Percentiles rank a stretch among this genome's conserved stretches.
Conservation (phyloP, 2,888 invertebrate species). For the Euphydryas editha region DNA sequence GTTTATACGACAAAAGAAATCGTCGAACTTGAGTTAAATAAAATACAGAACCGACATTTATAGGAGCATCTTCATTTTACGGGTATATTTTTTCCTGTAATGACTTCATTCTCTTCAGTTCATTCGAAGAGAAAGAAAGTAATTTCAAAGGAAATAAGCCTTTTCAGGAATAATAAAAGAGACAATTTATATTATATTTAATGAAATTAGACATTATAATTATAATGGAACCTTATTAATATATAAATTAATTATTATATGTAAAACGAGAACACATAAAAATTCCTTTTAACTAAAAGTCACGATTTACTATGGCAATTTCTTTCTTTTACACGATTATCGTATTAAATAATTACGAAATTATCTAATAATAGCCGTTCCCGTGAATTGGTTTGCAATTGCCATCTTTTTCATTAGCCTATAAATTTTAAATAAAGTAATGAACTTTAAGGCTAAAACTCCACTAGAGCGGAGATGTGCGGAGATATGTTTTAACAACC, state of each 20-base stretch:
- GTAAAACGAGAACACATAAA: slow-evolving; percentile 11
- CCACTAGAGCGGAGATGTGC: too few species aligned
- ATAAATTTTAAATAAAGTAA: too few species aligned
- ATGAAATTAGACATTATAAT: neutral
- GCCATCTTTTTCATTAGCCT: too few species aligned
- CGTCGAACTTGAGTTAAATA: neutral
- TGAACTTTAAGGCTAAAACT: too few species aligned
- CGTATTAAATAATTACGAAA: too few species aligned
- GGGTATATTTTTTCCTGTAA: neutral
- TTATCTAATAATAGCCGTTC: too few species aligned
- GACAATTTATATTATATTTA: neutral
- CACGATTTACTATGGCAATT: slow-evolving; percentile 14
- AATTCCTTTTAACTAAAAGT: slow-evolving; percentile 22
- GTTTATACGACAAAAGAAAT: neutral
- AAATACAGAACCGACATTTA: neutral
- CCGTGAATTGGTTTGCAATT: too few species aligned
- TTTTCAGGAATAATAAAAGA: neutral
- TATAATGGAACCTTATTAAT: neutral
- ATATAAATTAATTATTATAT: neutral
- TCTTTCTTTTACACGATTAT: too few species aligned
- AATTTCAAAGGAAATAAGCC: neutral
- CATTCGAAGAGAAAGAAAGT: neutral
- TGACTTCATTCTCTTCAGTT: neutral
- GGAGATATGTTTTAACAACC: too few species aligned
- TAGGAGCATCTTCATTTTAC: neutral